These are phyloP conservation scores for Maconellicoccus hirsutus DNA, from an alignment of 1,140 invertebrate genomes.

Conservation along the genomic window DNA sequence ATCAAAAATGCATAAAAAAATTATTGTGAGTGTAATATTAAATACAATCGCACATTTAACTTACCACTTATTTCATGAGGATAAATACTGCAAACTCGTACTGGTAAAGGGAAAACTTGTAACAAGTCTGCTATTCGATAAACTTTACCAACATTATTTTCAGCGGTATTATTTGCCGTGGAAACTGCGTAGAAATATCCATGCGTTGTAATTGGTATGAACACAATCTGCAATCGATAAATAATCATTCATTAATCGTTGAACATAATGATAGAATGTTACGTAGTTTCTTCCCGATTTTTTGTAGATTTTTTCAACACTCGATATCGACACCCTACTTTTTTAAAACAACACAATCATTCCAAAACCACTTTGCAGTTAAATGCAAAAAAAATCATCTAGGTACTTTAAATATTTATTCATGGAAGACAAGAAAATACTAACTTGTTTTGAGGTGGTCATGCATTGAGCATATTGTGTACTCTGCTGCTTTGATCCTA, in stretches of 20 bases:
- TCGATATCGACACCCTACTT: too few species aligned
- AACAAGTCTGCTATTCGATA: slow-evolving; percentile 29
- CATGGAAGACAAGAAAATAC: too few species aligned
- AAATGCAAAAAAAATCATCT: too few species aligned
- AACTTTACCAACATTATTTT: slow-evolving; percentile 29
- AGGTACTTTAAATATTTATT: neutral
- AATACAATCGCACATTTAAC: too few species aligned
- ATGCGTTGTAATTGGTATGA: slow-evolving; percentile 45
- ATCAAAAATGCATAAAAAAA: neutral
- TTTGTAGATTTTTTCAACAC: too few species aligned
- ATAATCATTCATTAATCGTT: neutral
- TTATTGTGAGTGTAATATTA: neutral
- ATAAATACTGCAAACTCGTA: slow-evolving; percentile 29
- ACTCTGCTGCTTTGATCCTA: slow-evolving; percentile 31
- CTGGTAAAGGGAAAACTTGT: slow-evolving; percentile 30
- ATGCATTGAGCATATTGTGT: slow-evolving; percentile 41
- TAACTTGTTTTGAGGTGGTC: slow-evolving; percentile 30
- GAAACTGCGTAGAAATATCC: slow-evolving; percentile 43
- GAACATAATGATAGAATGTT: neutral
- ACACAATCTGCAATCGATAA: slow-evolving; percentile 41
- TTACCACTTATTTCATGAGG: slow-evolving; percentile 30
- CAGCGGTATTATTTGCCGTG: slow-evolving; percentile 25
- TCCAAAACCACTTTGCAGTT: too few species aligned
- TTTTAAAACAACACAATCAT: too few species aligned
- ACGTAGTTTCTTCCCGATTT: too few species aligned